These are phyloP conservation scores for Coenonympha arcania DNA, from an alignment of 2,888 invertebrate species.

Conservation along the genomic window DNA sequence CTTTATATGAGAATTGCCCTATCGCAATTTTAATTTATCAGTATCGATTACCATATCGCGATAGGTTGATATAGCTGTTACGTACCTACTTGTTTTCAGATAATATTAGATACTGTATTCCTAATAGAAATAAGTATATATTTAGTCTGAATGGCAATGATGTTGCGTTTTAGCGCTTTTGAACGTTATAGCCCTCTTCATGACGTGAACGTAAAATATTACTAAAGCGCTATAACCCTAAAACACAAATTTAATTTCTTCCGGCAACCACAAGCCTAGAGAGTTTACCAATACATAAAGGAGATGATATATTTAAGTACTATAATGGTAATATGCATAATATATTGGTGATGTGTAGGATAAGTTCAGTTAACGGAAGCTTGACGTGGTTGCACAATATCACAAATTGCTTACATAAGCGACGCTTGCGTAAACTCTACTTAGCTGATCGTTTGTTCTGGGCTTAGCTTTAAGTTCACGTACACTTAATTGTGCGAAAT, in stretches of 20 bases:
- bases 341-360: slow-evolving; percentile 12
- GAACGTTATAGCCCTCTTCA: too few relatives aligned
- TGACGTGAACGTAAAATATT: too few relatives aligned
- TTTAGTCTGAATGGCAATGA: too few relatives aligned
- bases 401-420: slow-evolving; percentile 65
- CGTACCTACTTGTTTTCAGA: slow-evolving; percentile 28
- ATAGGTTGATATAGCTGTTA: slow-evolving; percentile 43
- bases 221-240: too few relatives aligned
- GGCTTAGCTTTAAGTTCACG: slow-evolving; percentile 62
- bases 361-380: slow-evolving; percentile 49
- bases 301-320: too few relatives aligned
- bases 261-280: too few relatives aligned
- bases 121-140: not conserved
- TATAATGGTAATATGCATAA: too few relatives aligned
- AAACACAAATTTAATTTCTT: too few relatives aligned
- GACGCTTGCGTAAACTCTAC: slow-evolving; percentile 61
- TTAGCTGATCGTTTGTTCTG: slow-evolving; percentile 53
- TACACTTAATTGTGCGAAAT: slow-evolving; percentile 49
- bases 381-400: slow-evolving; percentile 60
- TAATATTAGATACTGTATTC: not conserved
- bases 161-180: too few relatives aligned
- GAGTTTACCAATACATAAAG: too few relatives aligned
- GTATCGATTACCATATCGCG: slow-evolving; percentile 57
- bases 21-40: slow-evolving; percentile 49
- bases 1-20: slow-evolving; percentile 38